phyloP scores from a whole-genome alignment of 2,113 vertebrate genomes.

The Pampusana beccarii region DNA sequence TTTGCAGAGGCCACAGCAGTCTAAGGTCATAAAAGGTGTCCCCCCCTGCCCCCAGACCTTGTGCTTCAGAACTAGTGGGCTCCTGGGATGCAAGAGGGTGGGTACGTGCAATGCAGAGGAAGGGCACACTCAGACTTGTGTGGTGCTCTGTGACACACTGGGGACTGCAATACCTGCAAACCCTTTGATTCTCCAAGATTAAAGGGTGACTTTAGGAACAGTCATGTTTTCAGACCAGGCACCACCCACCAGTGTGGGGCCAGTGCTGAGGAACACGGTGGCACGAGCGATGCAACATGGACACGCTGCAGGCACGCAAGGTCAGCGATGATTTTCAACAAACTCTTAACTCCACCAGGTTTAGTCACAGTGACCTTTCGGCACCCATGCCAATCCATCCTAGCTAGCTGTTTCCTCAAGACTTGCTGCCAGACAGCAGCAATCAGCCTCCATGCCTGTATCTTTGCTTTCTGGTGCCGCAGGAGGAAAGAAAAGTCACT shows the following conservation, averaged over 20 bases:
- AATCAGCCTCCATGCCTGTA: not conserved
- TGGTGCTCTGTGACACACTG: not conserved
- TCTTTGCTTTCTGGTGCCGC: not conserved
- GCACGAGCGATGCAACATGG: not conserved
- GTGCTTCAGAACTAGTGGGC: not conserved
- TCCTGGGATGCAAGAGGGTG: not conserved
- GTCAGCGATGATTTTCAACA: not conserved
- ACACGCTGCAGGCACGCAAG: fast-evolving
- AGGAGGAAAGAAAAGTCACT: not conserved
- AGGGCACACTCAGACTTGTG: not conserved
- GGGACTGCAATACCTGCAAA: not conserved
- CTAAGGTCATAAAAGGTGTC: not conserved
- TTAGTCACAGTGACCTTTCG: not conserved
- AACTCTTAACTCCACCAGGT: not conserved
- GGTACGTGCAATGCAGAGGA: not conserved
- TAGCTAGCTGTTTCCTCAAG: not conserved
- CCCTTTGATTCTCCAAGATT: not conserved
- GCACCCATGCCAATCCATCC: not conserved
- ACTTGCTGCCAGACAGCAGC: not conserved
- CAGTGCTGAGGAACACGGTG: not conserved
- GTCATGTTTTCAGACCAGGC: not conserved
- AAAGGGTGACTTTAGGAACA: not conserved
- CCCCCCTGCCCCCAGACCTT: not conserved
- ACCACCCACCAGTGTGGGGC: not conserved
- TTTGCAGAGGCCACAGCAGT: not conserved